Evolutionary conservation across 2,797 vertebrate species (phyloP), one percentile per base, ranked within the genome.

Genomic region (Poecilia wingei): DNA sequence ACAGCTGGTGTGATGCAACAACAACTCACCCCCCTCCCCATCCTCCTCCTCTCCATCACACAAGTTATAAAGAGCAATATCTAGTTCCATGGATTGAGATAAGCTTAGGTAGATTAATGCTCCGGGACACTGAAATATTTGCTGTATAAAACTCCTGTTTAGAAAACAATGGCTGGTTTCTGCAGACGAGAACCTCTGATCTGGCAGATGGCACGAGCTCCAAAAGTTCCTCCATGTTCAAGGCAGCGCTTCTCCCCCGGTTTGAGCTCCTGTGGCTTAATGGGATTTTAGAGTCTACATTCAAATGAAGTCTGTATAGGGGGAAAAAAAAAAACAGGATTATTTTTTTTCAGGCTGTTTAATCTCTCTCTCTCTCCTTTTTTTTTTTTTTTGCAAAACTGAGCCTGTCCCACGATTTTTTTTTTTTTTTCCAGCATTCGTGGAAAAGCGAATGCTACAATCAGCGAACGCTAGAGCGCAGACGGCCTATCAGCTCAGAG

Each of bases 1-100:
- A 95, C 95, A 96, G 94, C 94, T 94, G 93, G 92, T 87, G 87
- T 95, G 96, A 95, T 94, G 94, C 92, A 96, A 96, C 84, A 88
- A 89, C 86, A 83, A 22, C 51, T 53, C 20, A 1, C 51, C 20
- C 51, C 18, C 51, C 51, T 25, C 22, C 51, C 22, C 51, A 3
- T 53, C 51, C 51, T 22, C 84, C 89, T 87, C 89, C 92, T 89
- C 92, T 74, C 90, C 84, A 83, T 90, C 78, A 86, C 89, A 91
- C 89, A 91, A 94, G 92, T 92, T 92, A 94, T 95, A 95, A 96
- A 95, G 94, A 96, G 95, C 92, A 96, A 95, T 95, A 96, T 96
- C 94, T 92, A 90, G 84, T 92, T 94, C 95, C 84, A 89, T 90
- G 94, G 93, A 94, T 94, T 95, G 90, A 93, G 93, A 93, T 94